phyloP scores from a whole-genome alignment of 2,797 vertebrate species.

The Sebastes alutus region DNA sequence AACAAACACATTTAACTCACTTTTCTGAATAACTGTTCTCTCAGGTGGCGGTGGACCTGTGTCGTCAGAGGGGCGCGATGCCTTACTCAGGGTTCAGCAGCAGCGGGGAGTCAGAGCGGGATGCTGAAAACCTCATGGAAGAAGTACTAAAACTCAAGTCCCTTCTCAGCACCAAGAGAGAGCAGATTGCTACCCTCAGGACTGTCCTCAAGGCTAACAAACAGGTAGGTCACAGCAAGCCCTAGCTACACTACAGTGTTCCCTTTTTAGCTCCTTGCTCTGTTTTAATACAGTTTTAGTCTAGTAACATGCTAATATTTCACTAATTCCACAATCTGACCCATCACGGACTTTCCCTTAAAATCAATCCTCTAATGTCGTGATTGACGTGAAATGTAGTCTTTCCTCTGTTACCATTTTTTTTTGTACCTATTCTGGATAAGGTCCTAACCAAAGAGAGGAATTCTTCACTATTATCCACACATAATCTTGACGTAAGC shows the following conservation, averaged over 20 bases:
- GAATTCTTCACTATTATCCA: neutral
- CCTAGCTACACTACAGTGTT: neutral
- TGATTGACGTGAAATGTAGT: neutral
- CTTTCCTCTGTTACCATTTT: neutral
- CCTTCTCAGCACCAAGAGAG: conserved; percentile 90
- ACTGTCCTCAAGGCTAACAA: conserved; percentile 92
- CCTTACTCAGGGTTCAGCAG: conserved; percentile 75
- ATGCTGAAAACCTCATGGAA: conserved; percentile 85
- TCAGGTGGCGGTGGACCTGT: conserved; percentile 85
- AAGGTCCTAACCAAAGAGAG: neutral
- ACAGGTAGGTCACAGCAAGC: conserved; percentile 76
- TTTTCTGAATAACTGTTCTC: neutral
- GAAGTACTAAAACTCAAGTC: conserved; percentile 90
- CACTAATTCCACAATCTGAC: neutral
- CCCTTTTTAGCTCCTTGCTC: neutral
- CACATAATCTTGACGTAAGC: conserved; percentile 12
- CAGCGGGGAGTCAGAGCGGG: conserved; percentile 81
- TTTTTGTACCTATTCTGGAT: neutral
- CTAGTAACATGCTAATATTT: neutral
- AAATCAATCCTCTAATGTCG: neutral
- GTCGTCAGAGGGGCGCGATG: conserved; percentile 82
- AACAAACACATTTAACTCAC: neutral
- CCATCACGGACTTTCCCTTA: neutral
- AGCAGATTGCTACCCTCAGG: conserved; percentile 90
- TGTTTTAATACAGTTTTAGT: neutral